These are phyloP conservation scores for Hydriomena furcata DNA, from an alignment of 2,888 invertebrate species.

Conservation along the genomic window DNA sequence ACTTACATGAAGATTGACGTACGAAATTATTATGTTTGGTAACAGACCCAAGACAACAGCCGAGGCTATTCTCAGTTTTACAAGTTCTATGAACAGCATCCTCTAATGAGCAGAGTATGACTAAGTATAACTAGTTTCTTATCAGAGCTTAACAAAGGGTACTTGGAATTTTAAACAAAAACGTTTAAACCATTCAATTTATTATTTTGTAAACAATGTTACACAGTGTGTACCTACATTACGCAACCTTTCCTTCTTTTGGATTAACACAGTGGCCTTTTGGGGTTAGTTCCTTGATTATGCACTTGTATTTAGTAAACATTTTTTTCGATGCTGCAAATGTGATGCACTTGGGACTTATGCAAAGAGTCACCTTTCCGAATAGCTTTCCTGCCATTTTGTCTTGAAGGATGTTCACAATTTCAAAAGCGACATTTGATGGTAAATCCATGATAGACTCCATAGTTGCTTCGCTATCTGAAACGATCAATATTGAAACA, in stretches of 20 bases:
- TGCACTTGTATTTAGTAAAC: slow-evolving; percentile 65
- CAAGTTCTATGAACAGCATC: slow-evolving; percentile 8
- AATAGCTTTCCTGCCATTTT: slow-evolving; percentile 69
- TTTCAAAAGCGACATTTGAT: slow-evolving; percentile 67
- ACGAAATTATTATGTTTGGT: slow-evolving; percentile 1
- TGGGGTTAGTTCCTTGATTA: slow-evolving; percentile 55
- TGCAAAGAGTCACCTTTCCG: slow-evolving; percentile 72
- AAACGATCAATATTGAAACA: slow-evolving; percentile 37
- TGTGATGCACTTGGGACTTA: slow-evolving; percentile 65
- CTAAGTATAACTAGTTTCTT: slow-evolving; percentile 28
- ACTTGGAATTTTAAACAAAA: slow-evolving; percentile 41
- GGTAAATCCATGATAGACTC: slow-evolving; percentile 74
- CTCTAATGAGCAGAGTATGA: slow-evolving; percentile 15
- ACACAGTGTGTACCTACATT: slow-evolving; percentile 39
- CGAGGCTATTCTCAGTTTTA: slow-evolving; percentile 10
- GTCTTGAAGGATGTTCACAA: slow-evolving; percentile 71
- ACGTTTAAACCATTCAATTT: slow-evolving; percentile 40
- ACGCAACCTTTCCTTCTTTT: slow-evolving; percentile 56
- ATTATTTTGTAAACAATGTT: slow-evolving; percentile 55
- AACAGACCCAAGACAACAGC: slow-evolving; percentile 12
- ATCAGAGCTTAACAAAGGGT: slow-evolving; percentile 35
- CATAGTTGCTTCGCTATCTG: slow-evolving; percentile 69
- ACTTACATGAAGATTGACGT: slow-evolving; percentile 20
- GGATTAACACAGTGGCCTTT: slow-evolving; percentile 63
- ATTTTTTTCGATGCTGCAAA: slow-evolving; percentile 63